Evolutionary conservation across 2,797 vertebrate genomes (phyloP).

Genomic region (Moxostoma hubbsi): DNA sequence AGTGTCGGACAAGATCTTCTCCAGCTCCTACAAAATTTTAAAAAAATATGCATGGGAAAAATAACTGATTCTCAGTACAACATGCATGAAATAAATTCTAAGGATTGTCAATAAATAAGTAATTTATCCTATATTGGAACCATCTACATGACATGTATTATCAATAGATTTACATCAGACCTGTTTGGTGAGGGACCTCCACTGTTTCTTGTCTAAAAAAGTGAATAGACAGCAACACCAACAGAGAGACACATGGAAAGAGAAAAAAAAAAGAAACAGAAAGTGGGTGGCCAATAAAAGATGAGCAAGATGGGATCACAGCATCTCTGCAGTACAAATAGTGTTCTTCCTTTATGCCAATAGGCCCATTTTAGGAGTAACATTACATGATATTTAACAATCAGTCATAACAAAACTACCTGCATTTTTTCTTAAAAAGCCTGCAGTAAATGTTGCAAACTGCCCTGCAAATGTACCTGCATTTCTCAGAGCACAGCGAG

Average conservation of each 20-base stretch:
- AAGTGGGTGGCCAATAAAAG: conserved; percentile 15
- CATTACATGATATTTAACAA: no score
- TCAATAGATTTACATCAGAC: conserved; percentile 66
- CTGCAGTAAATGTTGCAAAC: no score
- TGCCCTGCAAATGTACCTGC: no score
- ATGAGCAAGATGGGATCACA: conserved; percentile 8
- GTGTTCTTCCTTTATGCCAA: background rate
- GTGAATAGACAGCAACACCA: conserved; percentile 53
- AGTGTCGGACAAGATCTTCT: conserved; percentile 91
- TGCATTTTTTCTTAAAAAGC: no score
- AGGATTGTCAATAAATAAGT: background rate
- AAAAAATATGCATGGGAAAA: background rate
- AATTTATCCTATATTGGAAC: background rate
- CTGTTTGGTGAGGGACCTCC: conserved; percentile 83
- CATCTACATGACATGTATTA: background rate
- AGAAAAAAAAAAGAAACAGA: conserved; percentile 50
- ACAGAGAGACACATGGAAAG: conserved; percentile 21
- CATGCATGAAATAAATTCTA: background rate
- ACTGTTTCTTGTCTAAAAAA: conserved; percentile 76
- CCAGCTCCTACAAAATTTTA: conserved; percentile 83
- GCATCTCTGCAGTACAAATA: background rate
- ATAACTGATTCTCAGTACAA: background rate
- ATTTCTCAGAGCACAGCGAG: no score
- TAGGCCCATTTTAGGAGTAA: background rate
- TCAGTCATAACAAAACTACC: no score